A percentile compares a stretch with the other conserved stretches of the same genome.
These are phyloP conservation scores for Spilogale gracilis DNA, from an alignment of 2,113 vertebrate genomes.

Conservation along the genomic window DNA sequence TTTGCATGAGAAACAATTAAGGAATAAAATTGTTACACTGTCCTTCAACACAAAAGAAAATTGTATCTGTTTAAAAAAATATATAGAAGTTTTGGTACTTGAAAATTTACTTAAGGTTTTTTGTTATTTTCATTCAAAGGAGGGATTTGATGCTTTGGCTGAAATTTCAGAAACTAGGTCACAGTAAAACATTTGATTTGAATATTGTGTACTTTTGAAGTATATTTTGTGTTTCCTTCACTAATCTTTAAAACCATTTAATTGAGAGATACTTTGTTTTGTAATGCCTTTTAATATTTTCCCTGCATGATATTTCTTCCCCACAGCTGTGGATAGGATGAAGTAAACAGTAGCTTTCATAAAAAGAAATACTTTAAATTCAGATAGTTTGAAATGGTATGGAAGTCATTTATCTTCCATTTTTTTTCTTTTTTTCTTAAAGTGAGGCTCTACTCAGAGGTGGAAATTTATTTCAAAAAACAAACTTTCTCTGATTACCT, in stretches of 20 bases:
- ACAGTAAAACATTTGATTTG: background rate
- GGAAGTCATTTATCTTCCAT: background rate
- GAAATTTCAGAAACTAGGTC: background rate
- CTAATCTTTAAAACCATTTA: background rate
- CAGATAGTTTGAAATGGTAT: background rate
- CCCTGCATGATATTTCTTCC: background rate
- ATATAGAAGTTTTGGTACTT: background rate
- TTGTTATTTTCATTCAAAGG: background rate
- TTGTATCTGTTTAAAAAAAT: background rate
- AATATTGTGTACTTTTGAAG: background rate
- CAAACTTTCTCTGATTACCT: background rate
- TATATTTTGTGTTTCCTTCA: background rate
- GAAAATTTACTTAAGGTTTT: background rate
- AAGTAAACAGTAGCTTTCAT: background rate
- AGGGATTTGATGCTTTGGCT: background rate
- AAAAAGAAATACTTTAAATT: slow-evolving; percentile 23
- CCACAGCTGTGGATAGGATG: background rate
- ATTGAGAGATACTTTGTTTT: slow-evolving; percentile 12
- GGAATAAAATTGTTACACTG: background rate
- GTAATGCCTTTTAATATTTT: background rate
- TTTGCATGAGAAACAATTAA: background rate
- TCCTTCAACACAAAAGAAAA: background rate
- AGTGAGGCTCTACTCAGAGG: background rate
- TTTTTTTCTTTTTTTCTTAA: background rate
- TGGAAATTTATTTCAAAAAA: slow-evolving; percentile 47